Conservation (phyloP, 2,113 vertebrate species). For the Plecotus auritus region DNA sequence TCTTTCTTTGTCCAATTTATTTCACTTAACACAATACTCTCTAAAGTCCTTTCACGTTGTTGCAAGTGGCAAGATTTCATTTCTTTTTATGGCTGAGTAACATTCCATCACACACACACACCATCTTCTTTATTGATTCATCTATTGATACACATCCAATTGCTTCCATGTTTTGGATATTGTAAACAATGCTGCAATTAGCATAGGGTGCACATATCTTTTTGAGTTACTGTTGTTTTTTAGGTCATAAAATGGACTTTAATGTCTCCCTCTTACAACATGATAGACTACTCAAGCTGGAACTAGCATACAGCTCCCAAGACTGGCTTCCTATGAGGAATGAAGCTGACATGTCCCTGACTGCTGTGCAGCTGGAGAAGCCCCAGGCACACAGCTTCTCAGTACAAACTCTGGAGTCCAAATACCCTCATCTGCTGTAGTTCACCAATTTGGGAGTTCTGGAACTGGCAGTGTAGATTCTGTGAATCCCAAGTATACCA, state of each 20-base stretch:
- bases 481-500: background rate
- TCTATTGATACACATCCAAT: background rate
- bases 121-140: background rate
- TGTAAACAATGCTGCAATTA: background rate
- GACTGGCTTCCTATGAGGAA: background rate
- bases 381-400: background rate
- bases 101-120: background rate
- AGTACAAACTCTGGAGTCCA: background rate
- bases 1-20: background rate
- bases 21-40: background rate
- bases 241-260: conserved; percentile 52
- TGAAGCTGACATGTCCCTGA: background rate
- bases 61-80: background rate
- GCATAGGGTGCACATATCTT: background rate
- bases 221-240: background rate
- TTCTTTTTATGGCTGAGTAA: background rate
- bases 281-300: background rate
- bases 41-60: background rate
- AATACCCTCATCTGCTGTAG: background rate
- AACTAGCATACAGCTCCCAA: background rate
- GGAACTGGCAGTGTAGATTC: background rate
- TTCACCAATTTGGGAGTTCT: background rate
- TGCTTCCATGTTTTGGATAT: background rate
- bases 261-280: conserved; percentile 54
- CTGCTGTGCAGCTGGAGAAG: background rate